These are phyloP conservation scores for Drosophila funebris DNA, from an alignment of 1,140 invertebrate genomes.

Conservation along the genomic window DNA sequence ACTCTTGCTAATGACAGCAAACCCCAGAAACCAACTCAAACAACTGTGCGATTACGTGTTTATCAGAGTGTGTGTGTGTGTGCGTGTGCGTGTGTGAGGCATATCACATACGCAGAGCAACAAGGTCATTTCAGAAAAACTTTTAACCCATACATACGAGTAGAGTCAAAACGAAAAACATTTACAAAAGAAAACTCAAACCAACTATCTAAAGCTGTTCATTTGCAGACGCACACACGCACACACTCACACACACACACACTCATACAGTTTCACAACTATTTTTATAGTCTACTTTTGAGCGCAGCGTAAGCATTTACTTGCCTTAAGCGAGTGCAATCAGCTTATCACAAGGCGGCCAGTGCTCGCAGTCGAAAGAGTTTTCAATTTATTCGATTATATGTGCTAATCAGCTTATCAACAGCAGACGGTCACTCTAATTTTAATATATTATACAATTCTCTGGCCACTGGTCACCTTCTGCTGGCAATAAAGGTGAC, in stretches of 20 bases:
- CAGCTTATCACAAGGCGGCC: background rate
- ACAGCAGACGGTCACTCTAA: background rate
- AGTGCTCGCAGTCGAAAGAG: background rate
- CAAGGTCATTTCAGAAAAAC: background rate
- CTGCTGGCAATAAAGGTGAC: background rate
- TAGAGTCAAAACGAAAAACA: background rate
- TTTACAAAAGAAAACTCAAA: background rate
- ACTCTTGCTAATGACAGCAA: slow-evolving; percentile 8
- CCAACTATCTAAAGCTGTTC: background rate
- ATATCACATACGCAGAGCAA: background rate
- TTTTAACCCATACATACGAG: background rate
- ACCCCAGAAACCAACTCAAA: background rate
- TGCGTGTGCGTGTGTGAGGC: background rate
- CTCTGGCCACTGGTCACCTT: background rate
- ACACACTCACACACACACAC: background rate
- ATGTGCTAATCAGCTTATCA: slow-evolving; percentile 10
- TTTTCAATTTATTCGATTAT: slow-evolving; percentile 1
- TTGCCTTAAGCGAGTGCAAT: background rate
- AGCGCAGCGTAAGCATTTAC: background rate
- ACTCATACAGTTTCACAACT: background rate
- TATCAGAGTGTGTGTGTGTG: background rate
- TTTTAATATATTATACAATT: background rate
- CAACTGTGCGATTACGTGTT: background rate
- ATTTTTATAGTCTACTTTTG: slow-evolving; percentile 1
- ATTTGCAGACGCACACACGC: slow-evolving; percentile 1